A percentile compares a stretch with the other conserved stretches of the same genome.
These are phyloP conservation scores for Sparus aurata DNA, from an alignment of 2,797 vertebrate genomes.

Conservation along the genomic window DNA sequence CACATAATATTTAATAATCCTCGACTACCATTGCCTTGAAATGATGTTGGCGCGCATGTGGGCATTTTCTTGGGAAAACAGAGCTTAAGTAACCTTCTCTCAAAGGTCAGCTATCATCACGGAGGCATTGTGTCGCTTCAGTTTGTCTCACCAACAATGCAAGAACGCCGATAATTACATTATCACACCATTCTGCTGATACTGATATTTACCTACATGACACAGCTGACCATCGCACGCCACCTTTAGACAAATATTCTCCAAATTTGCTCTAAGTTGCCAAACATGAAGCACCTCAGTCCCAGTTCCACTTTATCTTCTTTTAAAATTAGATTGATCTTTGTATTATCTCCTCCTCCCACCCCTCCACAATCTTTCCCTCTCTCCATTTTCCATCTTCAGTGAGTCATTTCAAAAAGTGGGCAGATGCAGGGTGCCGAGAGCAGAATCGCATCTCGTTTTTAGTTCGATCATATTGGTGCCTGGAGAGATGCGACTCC, in stretches of 20 bases:
- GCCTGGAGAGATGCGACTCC: constrained; percentile 1
- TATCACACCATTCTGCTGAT: background rate
- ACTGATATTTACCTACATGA: background rate
- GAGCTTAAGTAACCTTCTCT: background rate
- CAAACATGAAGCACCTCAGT: background rate
- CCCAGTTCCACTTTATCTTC: too few relatives aligned
- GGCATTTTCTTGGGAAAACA: background rate
- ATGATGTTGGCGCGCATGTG: background rate
- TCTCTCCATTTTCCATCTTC: constrained; percentile 8
- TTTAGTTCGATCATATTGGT: constrained; percentile 5
- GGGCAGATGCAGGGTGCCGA: background rate
- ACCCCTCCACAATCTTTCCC: background rate
- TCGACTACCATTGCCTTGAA: background rate
- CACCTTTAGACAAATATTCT: background rate
- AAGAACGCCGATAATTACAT: background rate
- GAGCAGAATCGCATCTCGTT: constrained; percentile 15
- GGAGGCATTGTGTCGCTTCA: background rate
- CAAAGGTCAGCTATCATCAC: background rate
- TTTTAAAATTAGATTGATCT: too few relatives aligned
- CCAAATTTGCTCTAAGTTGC: background rate
- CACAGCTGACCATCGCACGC: background rate
- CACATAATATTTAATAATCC: background rate
- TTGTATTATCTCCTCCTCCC: background rate
- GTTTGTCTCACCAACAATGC: background rate
- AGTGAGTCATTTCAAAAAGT: constrained; percentile 24